Evolutionary conservation across 2,113 vertebrate species (phyloP), one percentile per base, ranked within the genome.

Genomic region (Saccopteryx bilineata): DNA sequence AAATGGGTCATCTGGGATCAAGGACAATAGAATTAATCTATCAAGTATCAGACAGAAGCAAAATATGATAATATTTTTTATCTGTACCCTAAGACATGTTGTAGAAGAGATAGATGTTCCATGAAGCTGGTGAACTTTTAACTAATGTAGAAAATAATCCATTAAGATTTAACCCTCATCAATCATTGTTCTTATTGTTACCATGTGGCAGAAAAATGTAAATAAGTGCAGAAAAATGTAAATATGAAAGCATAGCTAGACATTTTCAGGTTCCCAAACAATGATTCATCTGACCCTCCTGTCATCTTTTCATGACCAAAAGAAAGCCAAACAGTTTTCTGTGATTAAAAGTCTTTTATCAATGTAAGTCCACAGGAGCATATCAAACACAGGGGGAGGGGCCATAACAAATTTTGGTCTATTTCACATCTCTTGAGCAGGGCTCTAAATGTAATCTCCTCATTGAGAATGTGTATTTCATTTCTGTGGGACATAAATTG

Each of bases 21-120:
- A 90, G 33, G 28, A 56, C 52, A 95, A 65, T 60, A 86, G 46
- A 90, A 86, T 91, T 92, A 87, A 79, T 85, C 86, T 96, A 96
- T 87, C 63, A 93, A 88, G 87, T 13, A 90, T 79, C 46, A 84
- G 84, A 74, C 11, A n/a, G 28, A 76, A 91, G n/a, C 31, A 93
- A 96, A 94, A 56, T 39, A 39, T 39, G 39, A 39, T 69, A 80
- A 79, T 90, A 90, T 82, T 91, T 92, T 23, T 85, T 86, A 48
- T 82, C 39, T 91, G 21, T 79, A 54, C 48, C 9, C 54, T 72
- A 89, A 94, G 54, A n/a, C 4, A 80, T 78, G 46, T 39, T 48
- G 52, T 23, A 50, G 24, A 71, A 79, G 54, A 54, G 54, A n/a
- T 54, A 54, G 54, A n/a, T 54, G 9, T 54, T 79, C 33, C 21